Evolutionary conservation across 2,797 vertebrate genomes (phyloP), one percentile per base, ranked within the genome.

Genomic region (Epinephelus coioides): DNA sequence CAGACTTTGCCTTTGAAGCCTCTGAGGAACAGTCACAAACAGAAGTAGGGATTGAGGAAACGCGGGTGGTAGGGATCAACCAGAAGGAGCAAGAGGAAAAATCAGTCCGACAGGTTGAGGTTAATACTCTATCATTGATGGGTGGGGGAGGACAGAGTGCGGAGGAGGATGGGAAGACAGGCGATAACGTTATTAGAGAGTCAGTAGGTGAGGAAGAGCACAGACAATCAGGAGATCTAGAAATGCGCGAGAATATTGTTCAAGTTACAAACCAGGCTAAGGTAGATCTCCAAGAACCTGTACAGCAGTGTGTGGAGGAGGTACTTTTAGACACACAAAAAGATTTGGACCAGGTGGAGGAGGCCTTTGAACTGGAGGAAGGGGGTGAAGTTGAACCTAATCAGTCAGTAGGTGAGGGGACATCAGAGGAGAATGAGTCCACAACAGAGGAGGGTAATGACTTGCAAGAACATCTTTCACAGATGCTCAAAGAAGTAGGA

Each of bases 361-460:
- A 91, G 55, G 76, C 73, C 7, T 70, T 57, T 50, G 64, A 84
- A 64, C 5, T 53, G 0, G 77, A 88, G 11, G 77, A 82, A 71
- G 73, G 2, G 1, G 46, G 9, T 40, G 57, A 67, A 43, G 44
- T 6, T 34, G 70, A 82, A 49, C 4, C 6, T 1, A 50, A 73
- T 3, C 27, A 69, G 19, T 40, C n/a, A n/a, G 64, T 5, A 15
- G 61, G 4, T 10, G 74, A 89, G 38, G 63, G 51, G 44, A 44
- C 40, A 23, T 23, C 51, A 38, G 72, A 73, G 1, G 64, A 88
- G 49, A 50, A 57, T 0, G 0, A 54, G 47, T 47, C 62, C 12
- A 56, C 73, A 73, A 51, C 67, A 47, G 63, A 71, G 7, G 27
- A 8, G 14, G 43, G 17, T 69, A 60, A 19, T 12, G 62, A 71